Percentiles rank a stretch among this genome's conserved stretches.
Conservation (phyloP, 1,140 invertebrate species). For the Pentalonia nigronervosa region DNA sequence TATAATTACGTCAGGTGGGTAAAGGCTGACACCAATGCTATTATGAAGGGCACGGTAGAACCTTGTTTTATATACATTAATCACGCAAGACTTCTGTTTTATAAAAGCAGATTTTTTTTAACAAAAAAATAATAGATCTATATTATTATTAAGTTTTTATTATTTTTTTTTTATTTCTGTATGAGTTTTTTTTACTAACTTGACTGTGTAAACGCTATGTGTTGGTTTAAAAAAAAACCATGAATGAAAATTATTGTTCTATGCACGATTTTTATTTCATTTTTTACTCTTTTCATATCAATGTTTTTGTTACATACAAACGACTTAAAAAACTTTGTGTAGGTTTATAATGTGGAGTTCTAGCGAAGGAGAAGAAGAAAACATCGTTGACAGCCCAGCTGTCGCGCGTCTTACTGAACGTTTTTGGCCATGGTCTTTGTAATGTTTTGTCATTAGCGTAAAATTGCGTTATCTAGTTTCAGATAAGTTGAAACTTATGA, state of each 20-base stretch:
- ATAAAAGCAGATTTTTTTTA: conserved; percentile 41
- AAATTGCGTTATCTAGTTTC: conserved; percentile 42
- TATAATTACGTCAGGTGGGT: conserved; percentile 56
- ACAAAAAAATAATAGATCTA: conserved; percentile 37
- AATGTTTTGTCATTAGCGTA: conserved; percentile 32
- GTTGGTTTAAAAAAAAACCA: background rate
- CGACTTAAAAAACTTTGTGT: conserved; percentile 13
- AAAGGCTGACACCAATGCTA: conserved; percentile 56
- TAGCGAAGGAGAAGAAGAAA: background rate
- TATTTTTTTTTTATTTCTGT: conserved; percentile 20
- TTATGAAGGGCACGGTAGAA: conserved; percentile 39
- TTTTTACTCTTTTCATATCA: background rate
- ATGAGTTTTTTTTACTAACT: background rate
- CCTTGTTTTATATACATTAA: conserved; percentile 56
- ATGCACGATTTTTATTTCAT: conserved; percentile 32
- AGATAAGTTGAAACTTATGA: conserved; percentile 18
- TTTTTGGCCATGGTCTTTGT: conserved; percentile 12
- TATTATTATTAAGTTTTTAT: background rate
- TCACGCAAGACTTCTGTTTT: conserved; percentile 54
- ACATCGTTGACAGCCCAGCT: conserved; percentile 38
- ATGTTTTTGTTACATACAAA: conserved; percentile 9
- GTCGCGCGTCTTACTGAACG: conserved; percentile 34
- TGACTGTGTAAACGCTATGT: background rate
- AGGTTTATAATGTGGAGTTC: background rate
- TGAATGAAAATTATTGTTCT: conserved; percentile 42